Evolutionary conservation across 2,888 invertebrate species (phyloP).

Genomic region (Podabrus alpinus): DNA sequence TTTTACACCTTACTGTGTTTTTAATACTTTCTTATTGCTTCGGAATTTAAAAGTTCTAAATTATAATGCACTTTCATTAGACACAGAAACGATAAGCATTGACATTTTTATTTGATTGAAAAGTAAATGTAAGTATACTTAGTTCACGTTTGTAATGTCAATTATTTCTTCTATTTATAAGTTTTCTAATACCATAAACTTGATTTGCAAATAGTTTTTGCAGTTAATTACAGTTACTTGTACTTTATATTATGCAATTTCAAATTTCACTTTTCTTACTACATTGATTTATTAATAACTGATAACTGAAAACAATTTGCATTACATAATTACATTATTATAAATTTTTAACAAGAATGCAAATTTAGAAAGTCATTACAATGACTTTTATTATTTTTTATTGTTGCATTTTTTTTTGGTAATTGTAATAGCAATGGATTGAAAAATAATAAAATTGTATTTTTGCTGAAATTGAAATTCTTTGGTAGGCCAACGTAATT

Average conservation of each 20-base stretch:
- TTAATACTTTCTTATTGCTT: neutral
- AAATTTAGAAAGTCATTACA: neutral
- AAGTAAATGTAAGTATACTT: neutral
- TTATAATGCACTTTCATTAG: neutral
- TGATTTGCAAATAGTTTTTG: conserved; percentile 13
- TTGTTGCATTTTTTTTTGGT: neutral
- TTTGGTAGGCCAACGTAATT: neutral
- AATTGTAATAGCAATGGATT: neutral
- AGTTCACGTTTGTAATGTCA: neutral
- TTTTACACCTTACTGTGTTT: neutral
- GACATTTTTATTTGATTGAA: conserved; percentile 1
- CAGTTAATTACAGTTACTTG: conserved; percentile 18
- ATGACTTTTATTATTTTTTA: neutral
- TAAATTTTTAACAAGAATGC: neutral
- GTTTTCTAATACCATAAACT: conserved; percentile 18
- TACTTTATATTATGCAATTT: conserved; percentile 11
- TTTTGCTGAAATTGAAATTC: conserved; percentile 1
- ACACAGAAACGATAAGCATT: neutral
- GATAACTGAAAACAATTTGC: neutral
- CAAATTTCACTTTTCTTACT: conserved; percentile 22
- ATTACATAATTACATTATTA: neutral
- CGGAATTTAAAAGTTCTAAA: neutral
- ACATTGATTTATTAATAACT: conserved; percentile 26
- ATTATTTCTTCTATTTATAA: conserved; percentile 14
- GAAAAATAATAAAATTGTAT: conserved; percentile 2